These are phyloP conservation scores for Hermetia illucens DNA, from an alignment of 1,140 invertebrate genomes.

Conservation along the genomic window DNA sequence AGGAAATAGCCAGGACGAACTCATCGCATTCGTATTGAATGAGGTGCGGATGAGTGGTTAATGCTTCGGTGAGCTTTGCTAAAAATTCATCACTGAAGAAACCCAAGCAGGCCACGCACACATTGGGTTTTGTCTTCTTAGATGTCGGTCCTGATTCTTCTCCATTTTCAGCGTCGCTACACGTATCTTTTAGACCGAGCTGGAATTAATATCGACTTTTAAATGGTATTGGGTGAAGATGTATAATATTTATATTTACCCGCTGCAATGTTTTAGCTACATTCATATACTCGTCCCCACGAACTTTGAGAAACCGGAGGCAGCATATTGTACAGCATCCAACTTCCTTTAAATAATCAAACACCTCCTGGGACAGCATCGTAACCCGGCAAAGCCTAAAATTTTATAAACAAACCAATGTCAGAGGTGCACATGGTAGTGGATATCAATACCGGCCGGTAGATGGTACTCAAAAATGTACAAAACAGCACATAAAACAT, in stretches of 20 bases:
- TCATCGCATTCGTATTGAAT: slow-evolving; percentile 27
- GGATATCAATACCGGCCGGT: no score
- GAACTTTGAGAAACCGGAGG: slow-evolving; percentile 35
- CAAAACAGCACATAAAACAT: no score
- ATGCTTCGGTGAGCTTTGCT: slow-evolving; percentile 30
- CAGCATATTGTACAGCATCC: slow-evolving; percentile 38
- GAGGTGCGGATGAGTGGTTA: slow-evolving; percentile 24
- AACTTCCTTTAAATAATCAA: slow-evolving; percentile 27
- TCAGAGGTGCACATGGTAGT: no score
- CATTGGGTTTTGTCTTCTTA: slow-evolving; percentile 27
- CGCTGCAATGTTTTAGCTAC: slow-evolving; percentile 23
- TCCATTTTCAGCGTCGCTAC: slow-evolving; percentile 2
- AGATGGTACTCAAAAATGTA: no score
- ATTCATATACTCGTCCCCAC: slow-evolving; percentile 30
- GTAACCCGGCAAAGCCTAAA: no score
- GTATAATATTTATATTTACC: slow-evolving; percentile 16
- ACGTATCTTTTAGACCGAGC: slow-evolving; percentile 3
- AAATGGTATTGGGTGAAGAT: slow-evolving; percentile 3
- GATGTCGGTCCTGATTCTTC: slow-evolving; percentile 8
- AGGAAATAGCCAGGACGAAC: slow-evolving; percentile 29
- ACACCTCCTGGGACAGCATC: no score
- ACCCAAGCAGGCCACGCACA: slow-evolving; percentile 46
- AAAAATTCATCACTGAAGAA: slow-evolving; percentile 39
- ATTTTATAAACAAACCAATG: no score
- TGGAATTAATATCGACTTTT: background rate